A percentile compares a stretch with the other conserved stretches of the same genome.
phyloP scores from a whole-genome alignment of 2,113 vertebrate genomes.

The Oncorhynchus mykiss region DNA sequence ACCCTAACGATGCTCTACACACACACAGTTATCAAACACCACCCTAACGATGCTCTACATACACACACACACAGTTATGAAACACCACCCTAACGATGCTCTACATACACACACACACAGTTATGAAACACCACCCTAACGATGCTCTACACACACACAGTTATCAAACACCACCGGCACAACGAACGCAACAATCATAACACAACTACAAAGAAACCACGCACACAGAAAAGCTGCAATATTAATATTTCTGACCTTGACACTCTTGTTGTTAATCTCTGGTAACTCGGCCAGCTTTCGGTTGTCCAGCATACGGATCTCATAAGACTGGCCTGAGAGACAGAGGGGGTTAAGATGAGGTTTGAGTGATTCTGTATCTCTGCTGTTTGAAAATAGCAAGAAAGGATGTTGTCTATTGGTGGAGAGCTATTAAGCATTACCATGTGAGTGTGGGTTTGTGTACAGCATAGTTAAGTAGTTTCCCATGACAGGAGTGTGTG shows the following conservation, averaged over 20 bases:
- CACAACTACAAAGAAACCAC: background rate
- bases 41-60: conserved; percentile 62
- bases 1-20: conserved; percentile 62
- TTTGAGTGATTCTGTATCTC: no score
- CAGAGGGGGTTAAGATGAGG: background rate
- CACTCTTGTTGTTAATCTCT: conserved; percentile 87
- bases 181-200: background rate
- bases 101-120: background rate
- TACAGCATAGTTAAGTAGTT: background rate
- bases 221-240: background rate
- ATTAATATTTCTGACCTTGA: conserved; percentile 80
- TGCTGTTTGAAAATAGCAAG: no score
- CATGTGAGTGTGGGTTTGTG: background rate
- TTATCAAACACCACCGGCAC: background rate
- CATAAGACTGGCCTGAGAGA: conserved; percentile 89
- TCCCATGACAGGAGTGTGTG: background rate
- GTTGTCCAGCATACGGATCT: conserved; percentile 93
- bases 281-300: conserved; percentile 86
- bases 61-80: no score
- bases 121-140: no score
- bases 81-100: conserved; percentile 19
- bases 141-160: background rate
- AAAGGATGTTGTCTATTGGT: no score
- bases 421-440: background rate
- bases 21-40: conserved; percentile 78